Percentiles rank a stretch among this genome's conserved stretches.
These are phyloP conservation scores for Agonopterix heracliana DNA, from an alignment of 2,888 invertebrate genomes.

Conservation along the genomic window DNA sequence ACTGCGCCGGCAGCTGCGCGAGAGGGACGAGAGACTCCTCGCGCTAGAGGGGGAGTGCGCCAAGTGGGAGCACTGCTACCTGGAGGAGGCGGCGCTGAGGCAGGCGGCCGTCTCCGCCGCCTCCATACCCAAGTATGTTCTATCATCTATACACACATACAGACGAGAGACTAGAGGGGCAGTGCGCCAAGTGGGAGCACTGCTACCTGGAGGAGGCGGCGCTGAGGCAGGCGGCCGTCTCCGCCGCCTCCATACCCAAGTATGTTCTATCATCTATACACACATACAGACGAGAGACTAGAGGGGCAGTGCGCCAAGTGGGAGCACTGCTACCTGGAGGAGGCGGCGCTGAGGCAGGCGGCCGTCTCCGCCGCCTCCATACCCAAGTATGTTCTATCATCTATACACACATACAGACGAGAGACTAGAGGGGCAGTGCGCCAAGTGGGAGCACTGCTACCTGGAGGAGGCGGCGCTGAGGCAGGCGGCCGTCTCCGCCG, in stretches of 20 bases:
- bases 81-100: constrained; percentile 85
- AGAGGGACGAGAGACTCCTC: constrained; percentile 63
- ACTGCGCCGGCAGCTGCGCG: constrained; percentile 64
- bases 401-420: constrained; percentile 49
- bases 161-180: neutral
- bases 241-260: constrained; percentile 83
- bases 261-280: constrained; percentile 30
- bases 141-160: neutral
- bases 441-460: constrained; percentile 91
- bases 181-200: constrained; percentile 88
- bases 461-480: constrained; percentile 86
- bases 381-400: constrained; percentile 69
- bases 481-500: constrained; percentile 84
- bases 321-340: constrained; percentile 91
- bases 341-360: constrained; percentile 83
- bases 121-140: constrained; percentile 78
- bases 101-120: constrained; percentile 86
- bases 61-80: constrained; percentile 90
- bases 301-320: constrained; percentile 90
- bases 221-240: constrained; percentile 82
- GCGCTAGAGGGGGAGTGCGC: constrained; percentile 86
- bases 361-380: constrained; percentile 84
- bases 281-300: constrained; percentile 66
- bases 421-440: constrained; percentile 83
- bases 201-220: constrained; percentile 88